Evolutionary conservation across 2,113 vertebrate species (phyloP).

Genomic region (Bos javanicus): DNA sequence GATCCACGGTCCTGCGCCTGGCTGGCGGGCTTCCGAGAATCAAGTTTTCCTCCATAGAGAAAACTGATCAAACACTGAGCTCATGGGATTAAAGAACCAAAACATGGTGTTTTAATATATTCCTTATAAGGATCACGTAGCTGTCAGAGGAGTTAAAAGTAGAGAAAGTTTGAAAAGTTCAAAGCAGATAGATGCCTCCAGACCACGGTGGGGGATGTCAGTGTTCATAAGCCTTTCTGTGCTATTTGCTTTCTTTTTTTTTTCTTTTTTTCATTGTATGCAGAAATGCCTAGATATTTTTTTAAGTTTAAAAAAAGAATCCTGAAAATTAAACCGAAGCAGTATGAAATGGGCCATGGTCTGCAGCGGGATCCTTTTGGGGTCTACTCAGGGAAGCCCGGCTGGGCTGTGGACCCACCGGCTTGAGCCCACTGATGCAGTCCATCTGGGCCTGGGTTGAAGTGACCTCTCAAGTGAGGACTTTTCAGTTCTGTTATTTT

Average conservation of each 20-base stretch:
- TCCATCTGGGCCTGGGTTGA: neutral
- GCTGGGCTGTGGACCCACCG: rapidly evolving
- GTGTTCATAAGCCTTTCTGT: conserved; percentile 18
- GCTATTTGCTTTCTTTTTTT: neutral
- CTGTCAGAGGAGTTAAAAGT: neutral
- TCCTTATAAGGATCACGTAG: conserved; percentile 5
- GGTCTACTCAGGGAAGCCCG: neutral
- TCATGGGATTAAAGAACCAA: neutral
- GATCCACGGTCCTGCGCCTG: neutral
- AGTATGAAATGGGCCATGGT: neutral
- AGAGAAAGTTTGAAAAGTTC: neutral
- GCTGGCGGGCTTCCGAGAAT: neutral
- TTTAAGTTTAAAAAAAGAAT: neutral
- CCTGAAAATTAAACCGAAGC: conserved; percentile 24
- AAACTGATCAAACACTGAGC: neutral
- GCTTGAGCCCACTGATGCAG: rapidly evolving
- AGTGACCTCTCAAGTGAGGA: neutral
- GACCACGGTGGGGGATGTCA: neutral
- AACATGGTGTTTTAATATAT: conserved; percentile 3
- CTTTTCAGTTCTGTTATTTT: neutral
- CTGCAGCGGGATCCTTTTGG: neutral
- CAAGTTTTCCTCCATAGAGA: neutral
- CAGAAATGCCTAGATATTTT: neutral
- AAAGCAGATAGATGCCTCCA: neutral
- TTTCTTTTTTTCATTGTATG: neutral